Base-by-base conservation (phyloP, 2,888 invertebrate genomes). In the Nymphalis urticae region DNA sequence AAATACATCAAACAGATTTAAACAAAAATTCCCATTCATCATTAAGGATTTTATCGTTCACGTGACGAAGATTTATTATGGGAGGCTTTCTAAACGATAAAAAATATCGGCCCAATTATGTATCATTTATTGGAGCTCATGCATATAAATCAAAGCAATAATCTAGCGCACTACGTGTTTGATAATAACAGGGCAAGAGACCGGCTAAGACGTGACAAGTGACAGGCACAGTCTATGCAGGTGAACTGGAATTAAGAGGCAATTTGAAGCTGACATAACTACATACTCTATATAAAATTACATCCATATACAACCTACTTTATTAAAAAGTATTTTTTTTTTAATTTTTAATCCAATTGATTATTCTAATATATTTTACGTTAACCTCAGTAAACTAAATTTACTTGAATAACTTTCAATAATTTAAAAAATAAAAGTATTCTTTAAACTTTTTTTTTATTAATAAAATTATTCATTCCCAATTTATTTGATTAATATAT, bases 81-180 rank as follows among this genome's bases (percentile, higher is more conserved):
- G 61, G 61, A 70, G 75, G 77, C 77, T 74, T 77, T 81, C 80
- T 85, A 83, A 82, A 81, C 84, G 79, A 82, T 83, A 81, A 83
- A 85, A 88, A 84, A 80, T 66, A 75, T 73, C 77, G 79, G 71
- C 72, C 82, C 88, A 89, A 90, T 90, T 89, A 89, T 82, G 83
- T 80, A 78, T 83, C 85, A 85, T 89, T 90, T 87, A 85, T 84
- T 83, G 77, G 81, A 84, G 79, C 86, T 85, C 86, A 86, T 90
- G 88, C 87, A 88, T 89, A 89, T 88, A 87, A 90, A 89, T 89
- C 88, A 88, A 83, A 80, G 81, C 84, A 85, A 87, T 87, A 81
- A 82, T 75, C 48, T 48, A 73, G 80, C 77, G 78, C 75, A 77
- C 75, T 36, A 71, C 78, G 75, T 75, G 76, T 77, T 75, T 73